Evolutionary conservation across 2,888 invertebrate genomes (phyloP).

Genomic region (Eretmocerus hayati): DNA sequence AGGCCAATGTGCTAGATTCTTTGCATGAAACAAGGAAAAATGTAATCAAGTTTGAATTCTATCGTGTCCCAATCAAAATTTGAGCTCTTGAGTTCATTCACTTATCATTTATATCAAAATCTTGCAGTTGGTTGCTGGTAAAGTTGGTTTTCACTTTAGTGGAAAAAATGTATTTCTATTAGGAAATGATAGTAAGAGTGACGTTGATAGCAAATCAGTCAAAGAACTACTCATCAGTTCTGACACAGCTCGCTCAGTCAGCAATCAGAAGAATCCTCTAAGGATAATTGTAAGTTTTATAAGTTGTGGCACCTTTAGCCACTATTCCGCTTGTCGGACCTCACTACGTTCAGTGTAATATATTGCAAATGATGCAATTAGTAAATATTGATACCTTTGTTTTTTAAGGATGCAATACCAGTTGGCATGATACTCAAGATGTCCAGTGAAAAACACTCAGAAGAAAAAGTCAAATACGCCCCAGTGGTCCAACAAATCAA

Average conservation of each 20-base stretch:
- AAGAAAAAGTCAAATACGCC: slow-evolving; percentile 45
- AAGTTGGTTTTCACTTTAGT: slow-evolving; percentile 63
- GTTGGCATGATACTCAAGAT: slow-evolving; percentile 58
- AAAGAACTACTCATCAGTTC: slow-evolving; percentile 10
- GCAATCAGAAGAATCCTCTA: slow-evolving; percentile 7
- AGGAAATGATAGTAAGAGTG: slow-evolving; percentile 53
- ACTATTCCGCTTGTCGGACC: too few relatives aligned
- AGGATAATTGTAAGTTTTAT: slow-evolving; percentile 13
- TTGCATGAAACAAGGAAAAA: slow-evolving; percentile 63
- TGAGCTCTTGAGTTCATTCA: slow-evolving; percentile 4
- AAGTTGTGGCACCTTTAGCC: too few relatives aligned
- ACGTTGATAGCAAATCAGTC: slow-evolving; percentile 29
- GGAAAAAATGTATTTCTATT: slow-evolving; percentile 61
- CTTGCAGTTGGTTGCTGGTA: slow-evolving; percentile 60
- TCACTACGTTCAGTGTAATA: too few relatives aligned
- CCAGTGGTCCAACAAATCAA: slow-evolving; percentile 59
- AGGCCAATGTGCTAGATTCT: slow-evolving; percentile 49
- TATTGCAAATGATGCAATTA: too few relatives aligned
- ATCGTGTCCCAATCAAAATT: too few relatives aligned
- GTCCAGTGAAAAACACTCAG: slow-evolving; percentile 54
- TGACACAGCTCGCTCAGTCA: neutral
- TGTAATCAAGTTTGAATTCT: too few relatives aligned
- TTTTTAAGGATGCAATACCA: slow-evolving; percentile 53
- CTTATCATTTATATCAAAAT: neutral
- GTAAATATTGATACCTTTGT: neutral